Evolutionary conservation across 1,140 invertebrate genomes (phyloP).

Genomic region (Leptinotarsa texana): DNA sequence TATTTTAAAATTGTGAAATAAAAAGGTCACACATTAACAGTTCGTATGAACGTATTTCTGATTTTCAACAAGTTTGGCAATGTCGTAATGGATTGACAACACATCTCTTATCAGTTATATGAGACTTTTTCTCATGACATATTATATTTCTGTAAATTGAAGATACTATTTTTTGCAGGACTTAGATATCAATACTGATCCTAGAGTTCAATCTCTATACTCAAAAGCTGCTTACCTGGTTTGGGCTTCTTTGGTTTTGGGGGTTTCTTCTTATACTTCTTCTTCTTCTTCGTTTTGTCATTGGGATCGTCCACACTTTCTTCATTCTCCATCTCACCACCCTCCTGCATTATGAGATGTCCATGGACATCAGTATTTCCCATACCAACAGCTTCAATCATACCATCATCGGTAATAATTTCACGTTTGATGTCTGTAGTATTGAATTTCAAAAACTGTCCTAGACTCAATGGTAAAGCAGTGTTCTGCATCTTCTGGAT

Average conservation of each 20-base stretch:
- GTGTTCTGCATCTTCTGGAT: conserved; percentile 53
- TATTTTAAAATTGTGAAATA: no score
- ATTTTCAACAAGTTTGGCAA: no score
- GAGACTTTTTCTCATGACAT: no score
- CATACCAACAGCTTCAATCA: conserved; percentile 41
- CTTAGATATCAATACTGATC: no score
- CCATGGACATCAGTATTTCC: conserved; percentile 32
- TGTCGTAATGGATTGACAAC: no score
- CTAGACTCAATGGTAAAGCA: conserved; percentile 56
- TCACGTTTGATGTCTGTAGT: conserved; percentile 61
- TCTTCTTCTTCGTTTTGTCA: conserved; percentile 70
- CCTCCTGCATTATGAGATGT: conserved; percentile 38
- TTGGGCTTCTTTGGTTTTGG: conserved; percentile 72
- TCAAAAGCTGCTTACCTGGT: conserved; percentile 26
- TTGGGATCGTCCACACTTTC: conserved; percentile 46
- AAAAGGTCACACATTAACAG: no score
- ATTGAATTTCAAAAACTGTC: conserved; percentile 65
- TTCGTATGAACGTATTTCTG: no score
- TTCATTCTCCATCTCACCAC: conserved; percentile 38
- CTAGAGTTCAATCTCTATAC: no score
- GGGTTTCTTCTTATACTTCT: conserved; percentile 80
- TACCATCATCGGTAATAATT: conserved; percentile 48
- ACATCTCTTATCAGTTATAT: no score
- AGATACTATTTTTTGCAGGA: no score
- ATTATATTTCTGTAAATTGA: no score